Conservation (phyloP, 1,140 invertebrate species). For the Plodia interpunctella region DNA sequence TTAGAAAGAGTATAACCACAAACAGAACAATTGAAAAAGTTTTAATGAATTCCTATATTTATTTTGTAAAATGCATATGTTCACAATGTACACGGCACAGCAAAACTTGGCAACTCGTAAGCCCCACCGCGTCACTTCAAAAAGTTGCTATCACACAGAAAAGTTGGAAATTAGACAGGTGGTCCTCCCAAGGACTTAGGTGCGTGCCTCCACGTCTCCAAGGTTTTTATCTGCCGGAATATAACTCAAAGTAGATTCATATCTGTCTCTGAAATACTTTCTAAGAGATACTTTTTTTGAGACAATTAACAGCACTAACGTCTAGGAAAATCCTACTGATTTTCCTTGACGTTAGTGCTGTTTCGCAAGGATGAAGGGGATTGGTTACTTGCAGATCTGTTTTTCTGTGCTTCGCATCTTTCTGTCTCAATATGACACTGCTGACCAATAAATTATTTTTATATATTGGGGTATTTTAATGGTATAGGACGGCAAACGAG, state of each 20-base stretch:
- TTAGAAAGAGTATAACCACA: no score
- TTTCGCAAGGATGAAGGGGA: no score
- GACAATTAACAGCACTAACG: no score
- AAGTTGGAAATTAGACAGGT: slow-evolving; percentile 6
- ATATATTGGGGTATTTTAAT: no score
- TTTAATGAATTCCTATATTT: neutral
- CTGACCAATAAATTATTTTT: no score
- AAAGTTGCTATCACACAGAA: slow-evolving; percentile 3
- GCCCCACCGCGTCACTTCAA: neutral
- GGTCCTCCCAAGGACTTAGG: neutral
- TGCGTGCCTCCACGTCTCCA: neutral
- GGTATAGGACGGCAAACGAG: no score
- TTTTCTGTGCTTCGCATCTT: no score
- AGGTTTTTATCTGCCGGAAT: neutral
- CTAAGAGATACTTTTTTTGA: neutral
- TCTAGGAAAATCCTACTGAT: no score
- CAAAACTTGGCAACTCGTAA: neutral
- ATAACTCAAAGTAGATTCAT: neutral
- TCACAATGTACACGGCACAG: neutral
- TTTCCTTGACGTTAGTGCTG: neutral
- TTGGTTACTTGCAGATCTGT: no score
- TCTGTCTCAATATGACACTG: no score
- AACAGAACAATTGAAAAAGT: neutral
- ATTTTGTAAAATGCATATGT: slow-evolving; percentile 2
- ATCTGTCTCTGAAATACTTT: neutral